Evolutionary conservation across 2,797 vertebrate species (phyloP), one percentile per base, ranked within the genome.

Genomic region (Galago senegalensis): DNA sequence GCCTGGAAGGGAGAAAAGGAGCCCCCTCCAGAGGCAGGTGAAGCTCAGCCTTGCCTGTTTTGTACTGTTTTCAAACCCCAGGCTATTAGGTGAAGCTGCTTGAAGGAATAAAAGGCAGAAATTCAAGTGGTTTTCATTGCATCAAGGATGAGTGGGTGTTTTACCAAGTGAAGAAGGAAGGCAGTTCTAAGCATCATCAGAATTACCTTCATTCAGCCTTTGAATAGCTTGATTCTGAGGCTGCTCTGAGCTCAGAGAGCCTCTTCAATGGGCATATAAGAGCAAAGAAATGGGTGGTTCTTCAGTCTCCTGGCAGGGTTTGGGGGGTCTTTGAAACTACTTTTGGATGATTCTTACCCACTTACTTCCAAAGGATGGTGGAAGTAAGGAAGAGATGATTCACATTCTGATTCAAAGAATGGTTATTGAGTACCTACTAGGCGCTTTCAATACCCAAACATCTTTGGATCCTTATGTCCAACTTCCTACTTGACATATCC

Each of bases 91-190:
- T 82, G 89, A 97, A 93, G 93, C 69, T 72, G 58, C 93, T 95
- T 49, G 58, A 82, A 58, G 90, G 61, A 84, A 96, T 77, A 61
- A 96, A 95, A 96, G 75, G 34, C 87, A 63, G 84, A 53, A 37
- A 75, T 93, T 96, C 46, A 37, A 97, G 96, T 87, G 89, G 60
- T 63, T 96, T 95, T 90, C 60, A 56, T 27, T 67, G 61, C 89
- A 58, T 58, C 60, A 31, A 46, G 94, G 81, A 93, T 7, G 13
- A 76, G 88, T 18, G 16, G 72, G 89, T 86, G 27, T 77, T 96
- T 93, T 40, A 49, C 80, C 43, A 40, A 14, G 40, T 40, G 69
- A 46, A 20, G 21, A 25, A 20, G 76, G 25, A 43, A 95, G 94
- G 90, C 34, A 1, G 67, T 84, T 81, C 4, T 1, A 27, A 80